A percentile compares a stretch with the other conserved stretches of the same genome.
These are phyloP conservation scores for Daphoenositta chrysoptera DNA, from an alignment of 2,113 vertebrate species.

Conservation along the genomic window DNA sequence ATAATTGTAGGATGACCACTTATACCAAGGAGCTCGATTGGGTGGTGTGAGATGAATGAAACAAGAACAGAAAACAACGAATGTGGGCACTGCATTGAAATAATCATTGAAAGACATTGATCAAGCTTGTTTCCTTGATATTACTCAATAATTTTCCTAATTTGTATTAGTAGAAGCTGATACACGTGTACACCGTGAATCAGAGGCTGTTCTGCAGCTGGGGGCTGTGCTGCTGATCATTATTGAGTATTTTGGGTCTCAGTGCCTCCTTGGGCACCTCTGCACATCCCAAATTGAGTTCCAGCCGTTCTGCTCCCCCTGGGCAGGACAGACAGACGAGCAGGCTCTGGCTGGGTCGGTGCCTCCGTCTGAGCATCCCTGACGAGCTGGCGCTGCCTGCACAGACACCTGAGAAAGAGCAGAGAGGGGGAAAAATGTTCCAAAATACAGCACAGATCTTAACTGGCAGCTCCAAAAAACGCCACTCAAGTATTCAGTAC, in stretches of 20 bases:
- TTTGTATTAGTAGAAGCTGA: not conserved
- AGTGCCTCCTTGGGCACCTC: not conserved
- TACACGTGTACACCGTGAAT: fast-evolving
- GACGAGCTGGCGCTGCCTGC: not conserved
- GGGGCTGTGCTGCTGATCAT: not conserved
- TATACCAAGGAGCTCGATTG: not conserved
- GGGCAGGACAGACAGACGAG: not conserved
- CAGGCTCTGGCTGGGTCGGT: not conserved
- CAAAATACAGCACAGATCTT: not conserved
- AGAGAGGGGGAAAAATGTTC: not conserved
- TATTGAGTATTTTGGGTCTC: not conserved
- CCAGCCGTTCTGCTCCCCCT: not conserved
- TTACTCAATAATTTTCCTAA: not conserved
- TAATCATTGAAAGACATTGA: not conserved
- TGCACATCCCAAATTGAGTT: not conserved
- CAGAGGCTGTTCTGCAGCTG: not conserved
- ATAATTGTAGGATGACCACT: not conserved
- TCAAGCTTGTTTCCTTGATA: not conserved
- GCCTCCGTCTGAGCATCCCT: not conserved
- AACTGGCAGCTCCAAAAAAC: not conserved
- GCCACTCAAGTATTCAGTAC: not conserved
- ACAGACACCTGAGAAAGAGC: not conserved
- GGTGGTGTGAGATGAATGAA: not conserved
- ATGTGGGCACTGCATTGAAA: not conserved
- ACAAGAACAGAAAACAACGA: not conserved